Percentiles rank a stretch among this genome's conserved stretches.
phyloP scores from a whole-genome alignment of 2,797 vertebrate species.

The Scolopax bukidnonensis region DNA sequence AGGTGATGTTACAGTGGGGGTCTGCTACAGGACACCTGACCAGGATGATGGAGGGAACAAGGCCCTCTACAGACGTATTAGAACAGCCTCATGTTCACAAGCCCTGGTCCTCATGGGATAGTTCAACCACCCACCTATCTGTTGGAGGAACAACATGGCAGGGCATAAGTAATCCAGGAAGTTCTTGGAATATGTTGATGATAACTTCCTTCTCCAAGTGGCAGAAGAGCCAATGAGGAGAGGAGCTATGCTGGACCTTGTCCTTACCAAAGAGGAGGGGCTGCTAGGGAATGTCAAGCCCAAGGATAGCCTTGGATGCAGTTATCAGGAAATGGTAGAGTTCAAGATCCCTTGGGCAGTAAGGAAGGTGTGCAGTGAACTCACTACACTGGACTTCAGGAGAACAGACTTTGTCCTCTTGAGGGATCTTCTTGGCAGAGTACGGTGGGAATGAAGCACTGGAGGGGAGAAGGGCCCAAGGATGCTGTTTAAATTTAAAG shows the following conservation, averaged over 20 bases:
- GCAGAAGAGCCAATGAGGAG: not conserved
- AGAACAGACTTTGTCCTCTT: not conserved
- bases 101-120: not conserved
- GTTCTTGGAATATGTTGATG: not conserved
- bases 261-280: not conserved
- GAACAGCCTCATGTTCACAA: not conserved
- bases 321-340: not conserved
- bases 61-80: not conserved
- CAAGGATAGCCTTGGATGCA: not conserved
- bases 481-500: not conserved
- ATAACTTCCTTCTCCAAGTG: not conserved
- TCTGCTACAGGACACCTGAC: no score
- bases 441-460: not conserved
- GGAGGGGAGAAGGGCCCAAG: not conserved
- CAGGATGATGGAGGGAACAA: no score
- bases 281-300: not conserved
- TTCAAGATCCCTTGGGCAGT: not conserved
- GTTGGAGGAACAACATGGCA: not conserved
- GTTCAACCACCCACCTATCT: not conserved
- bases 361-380: not conserved
- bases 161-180: not conserved
- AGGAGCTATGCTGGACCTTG: not conserved
- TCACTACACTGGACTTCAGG: not conserved
- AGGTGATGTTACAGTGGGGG: no score
- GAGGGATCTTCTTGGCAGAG: not conserved